These are phyloP conservation scores for Himalopsyche phryganea DNA, from an alignment of 1,140 invertebrate genomes.

Conservation along the genomic window DNA sequence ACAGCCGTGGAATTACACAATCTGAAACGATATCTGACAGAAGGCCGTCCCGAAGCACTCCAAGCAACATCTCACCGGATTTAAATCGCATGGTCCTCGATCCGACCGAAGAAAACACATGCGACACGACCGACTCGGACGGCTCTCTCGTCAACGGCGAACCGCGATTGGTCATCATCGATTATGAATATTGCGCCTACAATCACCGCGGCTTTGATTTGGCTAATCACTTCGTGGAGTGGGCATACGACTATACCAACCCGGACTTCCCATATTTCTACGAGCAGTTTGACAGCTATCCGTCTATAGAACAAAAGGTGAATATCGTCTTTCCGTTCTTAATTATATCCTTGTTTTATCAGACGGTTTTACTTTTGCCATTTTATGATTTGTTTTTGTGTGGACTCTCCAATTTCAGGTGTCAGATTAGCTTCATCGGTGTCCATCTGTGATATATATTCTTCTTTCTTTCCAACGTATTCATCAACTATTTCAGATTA, in stretches of 20 bases:
- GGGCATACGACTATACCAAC: constrained; percentile 87
- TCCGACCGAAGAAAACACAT: constrained; percentile 36
- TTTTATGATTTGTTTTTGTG: neutral
- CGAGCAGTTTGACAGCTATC: constrained; percentile 64
- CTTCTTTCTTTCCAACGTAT: too few species aligned
- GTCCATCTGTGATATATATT: too few species aligned
- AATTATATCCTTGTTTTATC: neutral
- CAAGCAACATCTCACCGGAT: neutral
- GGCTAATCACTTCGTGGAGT: constrained; percentile 95
- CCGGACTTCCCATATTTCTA: constrained; percentile 75
- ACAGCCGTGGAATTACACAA: constrained; percentile 2
- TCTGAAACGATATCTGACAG: neutral
- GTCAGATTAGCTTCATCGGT: too few species aligned
- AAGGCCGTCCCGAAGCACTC: neutral
- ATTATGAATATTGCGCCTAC: constrained; percentile 93
- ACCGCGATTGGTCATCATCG: constrained; percentile 75
- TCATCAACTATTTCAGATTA: too few species aligned
- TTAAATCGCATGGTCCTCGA: neutral
- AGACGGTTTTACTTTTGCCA: neutral
- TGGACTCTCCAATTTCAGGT: too few species aligned
- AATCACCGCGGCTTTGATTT: constrained; percentile 93
- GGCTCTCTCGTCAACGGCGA: constrained; percentile 43
- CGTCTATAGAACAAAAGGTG: constrained; percentile 78
- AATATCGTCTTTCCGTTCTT: constrained; percentile 35
- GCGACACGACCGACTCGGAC: constrained; percentile 47